These are phyloP conservation scores for Hermaeophaga mercurialis DNA, from an alignment of 2,888 invertebrate species.

Conservation along the genomic window DNA sequence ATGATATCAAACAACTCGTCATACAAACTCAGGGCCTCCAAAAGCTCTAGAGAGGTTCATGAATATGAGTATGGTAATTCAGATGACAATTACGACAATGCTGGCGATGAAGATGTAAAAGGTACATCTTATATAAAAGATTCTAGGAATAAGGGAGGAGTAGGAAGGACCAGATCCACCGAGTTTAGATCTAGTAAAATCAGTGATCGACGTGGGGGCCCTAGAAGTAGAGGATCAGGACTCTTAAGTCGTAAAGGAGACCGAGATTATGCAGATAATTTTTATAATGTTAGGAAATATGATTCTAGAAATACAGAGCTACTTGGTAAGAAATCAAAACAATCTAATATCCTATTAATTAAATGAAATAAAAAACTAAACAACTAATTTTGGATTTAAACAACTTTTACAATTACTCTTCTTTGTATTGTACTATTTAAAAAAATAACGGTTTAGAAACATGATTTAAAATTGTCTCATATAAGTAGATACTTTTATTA, in stretches of 20 bases:
- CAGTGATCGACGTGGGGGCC: conserved; percentile 44
- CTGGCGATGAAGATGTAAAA: conserved; percentile 48
- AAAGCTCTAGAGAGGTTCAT: conserved; percentile 58
- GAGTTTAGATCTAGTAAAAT: conserved; percentile 49
- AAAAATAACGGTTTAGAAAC: no score
- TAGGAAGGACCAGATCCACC: conserved; percentile 45
- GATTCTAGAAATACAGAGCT: conserved; percentile 56
- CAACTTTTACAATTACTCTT: no score
- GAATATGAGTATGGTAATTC: conserved; percentile 60
- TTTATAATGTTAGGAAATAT: conserved; percentile 49
- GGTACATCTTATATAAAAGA: conserved; percentile 38
- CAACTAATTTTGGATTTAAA: no score
- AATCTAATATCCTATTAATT: no score
- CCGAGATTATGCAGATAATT: conserved; percentile 60
- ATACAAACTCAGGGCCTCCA: conserved; percentile 68
- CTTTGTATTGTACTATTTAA: no score
- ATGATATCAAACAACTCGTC: conserved; percentile 69
- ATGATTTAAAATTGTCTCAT: no score
- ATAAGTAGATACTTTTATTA: no score
- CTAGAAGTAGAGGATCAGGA: conserved; percentile 46
- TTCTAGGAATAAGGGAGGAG: conserved; percentile 36
- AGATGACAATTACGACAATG: conserved; percentile 57
- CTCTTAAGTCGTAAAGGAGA: conserved; percentile 51
- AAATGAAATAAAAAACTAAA: no score
- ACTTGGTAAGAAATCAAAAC: conserved; percentile 34